These are phyloP conservation scores for Chelmon rostratus DNA, from an alignment of 2,797 vertebrate genomes.

Conservation along the genomic window DNA sequence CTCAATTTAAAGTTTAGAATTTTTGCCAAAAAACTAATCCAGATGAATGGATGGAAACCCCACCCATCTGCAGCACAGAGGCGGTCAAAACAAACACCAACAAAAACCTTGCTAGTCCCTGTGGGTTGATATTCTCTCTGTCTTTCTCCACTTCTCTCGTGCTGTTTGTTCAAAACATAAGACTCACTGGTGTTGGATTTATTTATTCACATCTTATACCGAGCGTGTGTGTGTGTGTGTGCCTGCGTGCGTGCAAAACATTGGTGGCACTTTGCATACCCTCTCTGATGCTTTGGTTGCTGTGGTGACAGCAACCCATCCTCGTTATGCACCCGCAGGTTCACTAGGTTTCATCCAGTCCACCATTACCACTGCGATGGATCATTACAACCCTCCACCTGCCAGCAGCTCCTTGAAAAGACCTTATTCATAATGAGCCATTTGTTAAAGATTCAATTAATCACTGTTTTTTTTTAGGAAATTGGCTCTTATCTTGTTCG, in stretches of 20 bases:
- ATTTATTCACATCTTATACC: slow-evolving; percentile 19
- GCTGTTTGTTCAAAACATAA: not conserved
- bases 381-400: slow-evolving; percentile 15
- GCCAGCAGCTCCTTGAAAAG: not conserved
- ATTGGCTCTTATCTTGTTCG: not conserved
- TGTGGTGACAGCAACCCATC: slow-evolving; percentile 1
- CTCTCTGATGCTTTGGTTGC: slow-evolving; percentile 5
- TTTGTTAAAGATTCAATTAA: not conserved
- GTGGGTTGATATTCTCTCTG: not conserved
- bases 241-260: slow-evolving; percentile 28
- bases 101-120: not conserved
- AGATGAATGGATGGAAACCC: not conserved
- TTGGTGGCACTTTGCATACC: slow-evolving; percentile 74
- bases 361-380: slow-evolving; percentile 16
- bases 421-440: not conserved
- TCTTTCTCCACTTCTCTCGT: not conserved
- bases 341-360: slow-evolving; percentile 18
- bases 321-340: not conserved
- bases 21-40: not conserved
- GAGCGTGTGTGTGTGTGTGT: slow-evolving; percentile 30
- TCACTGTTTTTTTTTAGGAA: not conserved
- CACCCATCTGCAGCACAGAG: not conserved
- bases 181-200: slow-evolving; percentile 1
- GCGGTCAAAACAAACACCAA: slow-evolving; percentile 7
- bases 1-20: not conserved